A percentile compares a stretch with the other conserved stretches of the same genome.
phyloP scores from a whole-genome alignment of 2,797 vertebrate species.

The Pangasius macronema region DNA sequence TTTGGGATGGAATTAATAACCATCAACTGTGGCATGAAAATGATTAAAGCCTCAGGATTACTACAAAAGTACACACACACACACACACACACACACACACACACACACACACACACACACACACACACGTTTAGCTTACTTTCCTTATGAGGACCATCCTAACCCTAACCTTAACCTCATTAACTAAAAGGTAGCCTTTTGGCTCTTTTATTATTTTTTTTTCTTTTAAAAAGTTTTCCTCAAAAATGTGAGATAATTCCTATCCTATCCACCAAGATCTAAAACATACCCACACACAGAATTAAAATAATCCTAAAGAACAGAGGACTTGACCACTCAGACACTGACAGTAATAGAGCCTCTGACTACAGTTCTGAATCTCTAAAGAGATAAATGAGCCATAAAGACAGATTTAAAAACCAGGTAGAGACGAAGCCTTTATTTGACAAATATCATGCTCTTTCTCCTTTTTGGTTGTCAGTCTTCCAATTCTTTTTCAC shows the following conservation, averaged over 20 bases:
- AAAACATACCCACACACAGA: background rate
- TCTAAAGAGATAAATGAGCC: background rate
- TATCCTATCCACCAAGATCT: background rate
- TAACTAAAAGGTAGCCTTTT: background rate
- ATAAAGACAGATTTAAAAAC: background rate
- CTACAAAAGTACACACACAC: background rate
- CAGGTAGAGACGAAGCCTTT: background rate
- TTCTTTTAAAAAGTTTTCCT: background rate
- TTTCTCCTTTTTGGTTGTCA: background rate
- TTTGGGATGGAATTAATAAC: slow-evolving; percentile 74
- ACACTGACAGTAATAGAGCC: background rate
- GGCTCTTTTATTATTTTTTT: background rate
- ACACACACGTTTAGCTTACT: background rate
- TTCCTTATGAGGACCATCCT: slow-evolving; percentile 19
- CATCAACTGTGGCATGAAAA: slow-evolving; percentile 67
- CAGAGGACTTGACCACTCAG: background rate
- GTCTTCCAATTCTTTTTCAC: slow-evolving; percentile 23
- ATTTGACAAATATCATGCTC: background rate
- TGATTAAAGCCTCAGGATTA: slow-evolving; percentile 42
- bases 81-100: background rate
- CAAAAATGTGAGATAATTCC: background rate
- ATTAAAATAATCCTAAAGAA: background rate
- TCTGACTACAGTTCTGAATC: background rate
- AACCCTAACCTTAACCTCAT: background rate
- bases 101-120: slow-evolving; percentile 6